Evolutionary conservation across 2,113 vertebrate genomes (phyloP).

Genomic region (Regulus satrapa): DNA sequence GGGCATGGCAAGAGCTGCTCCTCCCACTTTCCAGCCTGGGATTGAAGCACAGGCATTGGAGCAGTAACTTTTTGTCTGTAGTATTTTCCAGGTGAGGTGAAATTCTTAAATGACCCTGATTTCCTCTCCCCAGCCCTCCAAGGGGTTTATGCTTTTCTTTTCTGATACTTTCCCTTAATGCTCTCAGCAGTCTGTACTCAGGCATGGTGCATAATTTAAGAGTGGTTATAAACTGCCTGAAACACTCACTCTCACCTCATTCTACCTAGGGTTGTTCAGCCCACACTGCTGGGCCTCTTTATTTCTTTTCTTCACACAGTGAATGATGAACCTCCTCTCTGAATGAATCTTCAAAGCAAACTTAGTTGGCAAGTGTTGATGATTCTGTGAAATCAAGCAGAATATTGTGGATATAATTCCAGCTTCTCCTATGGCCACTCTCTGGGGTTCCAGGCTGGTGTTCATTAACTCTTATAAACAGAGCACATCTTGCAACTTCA

Average conservation of each 20-base stretch:
- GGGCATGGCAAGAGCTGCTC: not conserved
- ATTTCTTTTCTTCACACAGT: not conserved
- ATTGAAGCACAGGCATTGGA: not conserved
- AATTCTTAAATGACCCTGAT: not conserved
- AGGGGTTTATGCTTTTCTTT: not conserved
- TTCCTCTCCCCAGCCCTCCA: not conserved
- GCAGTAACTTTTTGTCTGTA: not conserved
- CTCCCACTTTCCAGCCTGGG: not conserved
- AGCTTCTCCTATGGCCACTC: not conserved
- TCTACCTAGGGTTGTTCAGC: not conserved
- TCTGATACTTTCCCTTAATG: not conserved
- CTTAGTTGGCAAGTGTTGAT: not conserved
- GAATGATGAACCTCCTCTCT: not conserved
- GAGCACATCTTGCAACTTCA: not conserved
- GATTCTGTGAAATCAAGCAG: not conserved
- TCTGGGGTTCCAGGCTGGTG: not conserved
- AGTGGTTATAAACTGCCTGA: not conserved
- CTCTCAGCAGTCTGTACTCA: not conserved
- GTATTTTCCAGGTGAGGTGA: not conserved
- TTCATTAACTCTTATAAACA: accelerated
- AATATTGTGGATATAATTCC: not conserved
- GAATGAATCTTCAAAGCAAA: not conserved
- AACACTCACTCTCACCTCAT: not conserved
- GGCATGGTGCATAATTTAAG: accelerated
- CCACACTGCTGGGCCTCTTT: not conserved